Base-by-base conservation (phyloP, 2,797 vertebrate species). In the Tapera naevia region DNA sequence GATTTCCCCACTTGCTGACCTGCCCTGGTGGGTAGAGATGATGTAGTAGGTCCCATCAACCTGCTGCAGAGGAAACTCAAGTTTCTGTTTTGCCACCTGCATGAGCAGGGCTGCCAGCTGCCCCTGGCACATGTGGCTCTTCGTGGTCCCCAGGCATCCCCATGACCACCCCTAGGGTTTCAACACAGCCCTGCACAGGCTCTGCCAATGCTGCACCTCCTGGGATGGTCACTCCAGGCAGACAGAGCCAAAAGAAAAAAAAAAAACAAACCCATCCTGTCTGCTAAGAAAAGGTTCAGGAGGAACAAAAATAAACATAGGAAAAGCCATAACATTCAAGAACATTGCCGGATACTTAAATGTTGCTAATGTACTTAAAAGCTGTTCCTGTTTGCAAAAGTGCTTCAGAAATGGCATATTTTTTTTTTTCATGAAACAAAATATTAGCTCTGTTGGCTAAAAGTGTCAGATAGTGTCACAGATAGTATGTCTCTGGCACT, bases 251-350 rank as follows among this genome's bases (percentile, higher is more conserved):
- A 60, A 82, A 45, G 13, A 14, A 66, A 91, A 67, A 58, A 60
- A 82, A 45, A 13, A 14, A 66, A 91, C 67, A 58, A 45, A 1
- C 1, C 1, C 66, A 58, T 80, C 25, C 39, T 62, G 67, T 64
- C 35, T 92, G 64, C 64, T 87, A 43, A 76, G 43, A 51, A 48
- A 82, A 76, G 28, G 78, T 76, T 79, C 53, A 85, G 48, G 53
- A 92, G 83, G 48, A 86, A 64, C 28, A 39, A 87, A 95, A 88
- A 66, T 57, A 95, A 93, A 88, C 88, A 87, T 53, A 80, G 71
- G 53, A 76, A 93, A 94, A 96, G 60, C 88, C 71, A 66, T 83
- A 82, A 39, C 5, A 3, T 80, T 88, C 30, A 65, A 82, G 80
- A 84, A 64, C 57, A 3, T 71, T 2, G 4, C 43, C 82, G 64